A percentile compares a stretch with the other conserved stretches of the same genome.
Conservation (phyloP, 2,888 invertebrate species). For the Archaeoteleia sp. region DNA sequence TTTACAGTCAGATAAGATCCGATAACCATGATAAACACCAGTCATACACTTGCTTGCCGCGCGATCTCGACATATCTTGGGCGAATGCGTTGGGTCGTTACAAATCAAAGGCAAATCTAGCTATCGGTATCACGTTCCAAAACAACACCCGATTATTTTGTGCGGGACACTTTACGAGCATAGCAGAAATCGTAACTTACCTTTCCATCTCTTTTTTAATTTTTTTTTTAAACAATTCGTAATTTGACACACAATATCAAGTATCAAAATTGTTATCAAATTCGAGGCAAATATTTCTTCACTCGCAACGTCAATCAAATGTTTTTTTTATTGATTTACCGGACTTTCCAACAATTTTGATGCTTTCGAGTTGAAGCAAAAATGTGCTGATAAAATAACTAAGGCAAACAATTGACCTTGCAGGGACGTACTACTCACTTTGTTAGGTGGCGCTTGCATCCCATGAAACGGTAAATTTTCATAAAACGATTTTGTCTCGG, state of each 20-base stretch:
- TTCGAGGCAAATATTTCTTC: too few relatives aligned
- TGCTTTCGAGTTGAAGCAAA: too few relatives aligned
- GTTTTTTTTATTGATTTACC: too few relatives aligned
- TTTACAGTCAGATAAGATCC: too few relatives aligned
- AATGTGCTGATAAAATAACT: too few relatives aligned
- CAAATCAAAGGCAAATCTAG: constrained; percentile 18
- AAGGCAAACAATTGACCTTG: too few relatives aligned
- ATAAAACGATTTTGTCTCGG: constrained; percentile 88
- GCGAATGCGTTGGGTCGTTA: constrained; percentile 23
- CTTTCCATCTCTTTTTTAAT: too few relatives aligned
- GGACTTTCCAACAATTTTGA: too few relatives aligned
- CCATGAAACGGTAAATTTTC: constrained; percentile 97
- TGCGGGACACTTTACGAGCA: constrained; percentile 18
- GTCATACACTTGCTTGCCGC: constrained; percentile 26
- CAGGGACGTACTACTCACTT: too few relatives aligned
- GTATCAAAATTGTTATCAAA: neutral
- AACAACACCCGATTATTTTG: constrained; percentile 22
- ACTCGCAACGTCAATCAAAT: too few relatives aligned
- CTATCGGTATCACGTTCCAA: constrained; percentile 41
- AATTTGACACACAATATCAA: too few relatives aligned
- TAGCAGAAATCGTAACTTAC: constrained; percentile 33
- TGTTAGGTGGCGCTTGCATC: constrained; percentile 93
- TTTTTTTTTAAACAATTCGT: too few relatives aligned
- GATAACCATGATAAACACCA: constrained; percentile 6
- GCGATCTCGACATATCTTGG: constrained; percentile 26